Evolutionary conservation across 2,888 invertebrate genomes (phyloP), one percentile per base, ranked within the genome.

Genomic region (Aromia moschata): DNA sequence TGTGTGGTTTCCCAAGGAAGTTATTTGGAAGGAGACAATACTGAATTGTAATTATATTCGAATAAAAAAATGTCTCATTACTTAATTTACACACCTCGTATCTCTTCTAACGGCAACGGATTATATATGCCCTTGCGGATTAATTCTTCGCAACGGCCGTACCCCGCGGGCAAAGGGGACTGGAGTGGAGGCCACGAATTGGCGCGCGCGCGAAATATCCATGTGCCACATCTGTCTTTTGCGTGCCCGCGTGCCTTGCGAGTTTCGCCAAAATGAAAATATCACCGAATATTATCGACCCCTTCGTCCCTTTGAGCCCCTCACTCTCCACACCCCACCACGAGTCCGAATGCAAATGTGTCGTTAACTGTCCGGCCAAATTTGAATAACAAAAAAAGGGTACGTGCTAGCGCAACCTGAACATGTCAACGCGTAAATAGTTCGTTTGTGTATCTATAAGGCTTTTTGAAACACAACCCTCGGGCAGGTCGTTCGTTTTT

Each of bases 151-250:
- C 15, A 25, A 25, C 49, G 49, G 38, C 38, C 30, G 25, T 17
- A 33, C 36, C 36, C 11, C 9, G 7, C 7, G 7, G 31, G 33
- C 10, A 17, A 47, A 36, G 18, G 51, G n/a, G n/a, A 64, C 60
- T 56, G 44, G 30, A 45, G 51, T 14, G 40, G 58, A 56, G 59
- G 55, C 58, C 49, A 53, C 57, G 20, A 44, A 47, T 60, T 61
- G 61, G 60, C 61, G 60, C 65, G 66, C 69, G 69, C 65, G 69
- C 64, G 60, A 65, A 65, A 55, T 62, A 49, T 53, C 60, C 55
- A 65, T 65, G 69, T 67, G 67, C 58, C 58, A 64, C 69, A 67
- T 69, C 69, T 69, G 69, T 58, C 64, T 67, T 67, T 56, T 62
- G 37, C 56, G 33, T 56, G 58, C 49, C 58, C 66, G 65, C 66